Percentiles rank a stretch among this genome's conserved stretches.
These are phyloP conservation scores for Idaea aversata DNA, from an alignment of 2,888 invertebrate species.

Conservation along the genomic window DNA sequence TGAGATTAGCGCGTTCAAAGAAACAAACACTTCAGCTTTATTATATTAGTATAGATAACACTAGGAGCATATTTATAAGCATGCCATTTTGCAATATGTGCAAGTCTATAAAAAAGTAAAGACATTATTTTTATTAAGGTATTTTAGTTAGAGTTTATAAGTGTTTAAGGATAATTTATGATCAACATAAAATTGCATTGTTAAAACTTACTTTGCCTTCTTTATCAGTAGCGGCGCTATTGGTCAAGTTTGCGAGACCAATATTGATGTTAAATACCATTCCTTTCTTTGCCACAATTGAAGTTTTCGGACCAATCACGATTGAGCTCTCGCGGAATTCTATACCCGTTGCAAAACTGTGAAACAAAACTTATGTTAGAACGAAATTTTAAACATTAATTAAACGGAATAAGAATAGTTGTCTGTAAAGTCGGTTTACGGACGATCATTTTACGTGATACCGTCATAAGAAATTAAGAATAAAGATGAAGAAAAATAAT, in stretches of 20 bases:
- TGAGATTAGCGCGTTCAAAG: no score
- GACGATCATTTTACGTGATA: no score
- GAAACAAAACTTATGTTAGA: conserved; percentile 24
- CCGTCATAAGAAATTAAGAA: no score
- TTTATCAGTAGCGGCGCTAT: conserved; percentile 90
- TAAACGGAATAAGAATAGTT: background rate
- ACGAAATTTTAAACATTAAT: background rate
- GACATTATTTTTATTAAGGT: background rate
- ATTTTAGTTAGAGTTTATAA: background rate
- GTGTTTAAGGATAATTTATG: background rate
- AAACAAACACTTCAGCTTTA: no score
- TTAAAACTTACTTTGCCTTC: conserved; percentile 85
- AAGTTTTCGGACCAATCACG: conserved; percentile 94
- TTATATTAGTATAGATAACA: no score
- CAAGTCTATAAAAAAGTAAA: background rate
- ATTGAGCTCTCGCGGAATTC: conserved; percentile 98
- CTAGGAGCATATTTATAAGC: background rate
- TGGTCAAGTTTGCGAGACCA: conserved; percentile 92
- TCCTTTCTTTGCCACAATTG: conserved; percentile 89
- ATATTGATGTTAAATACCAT: conserved; percentile 98
- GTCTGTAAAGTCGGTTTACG: conserved; percentile 1
- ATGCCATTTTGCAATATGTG: background rate
- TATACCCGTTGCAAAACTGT: conserved; percentile 96
- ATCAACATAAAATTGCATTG: background rate
- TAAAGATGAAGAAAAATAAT: no score